Base-by-base conservation (phyloP, 1,140 invertebrate species). In the Nebria ingens region DNA sequence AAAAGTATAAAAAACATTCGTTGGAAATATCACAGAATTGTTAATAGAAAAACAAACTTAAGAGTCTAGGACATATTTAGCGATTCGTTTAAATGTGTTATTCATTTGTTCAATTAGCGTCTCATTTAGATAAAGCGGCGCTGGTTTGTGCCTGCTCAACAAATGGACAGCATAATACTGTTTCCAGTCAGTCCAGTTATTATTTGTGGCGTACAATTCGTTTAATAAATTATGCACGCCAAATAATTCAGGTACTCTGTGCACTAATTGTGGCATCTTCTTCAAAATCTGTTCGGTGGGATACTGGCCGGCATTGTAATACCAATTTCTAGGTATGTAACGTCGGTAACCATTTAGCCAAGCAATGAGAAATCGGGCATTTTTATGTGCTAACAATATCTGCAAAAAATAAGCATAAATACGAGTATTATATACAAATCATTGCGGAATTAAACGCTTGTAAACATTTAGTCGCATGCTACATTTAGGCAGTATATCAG, bases 251-350 rank as follows among this genome's bases (percentile, higher is more conserved):
- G 59, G 56, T 9, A 67, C 63, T 23, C 65, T 54, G 51, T 68
- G 65, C 2, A 64, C 58, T n/a, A 68, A 49, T 21, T 61, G 19
- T 9, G 65, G 65, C 19, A 40, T 11, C 17, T 56, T 53, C 19
- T 58, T 21, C 4, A 68, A 58, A 20, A 68, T 63, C n/a, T 58
- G 54, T 42, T 62, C 57, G 0, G 66, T 68, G 2, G 66, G 67
- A 20, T 54, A 56, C 45, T 66, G 57, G 13, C 68, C 68, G 2
- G 64, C 68, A 61, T 70, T 70, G 51, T 66, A 69, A 53, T 70
- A 70, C 65, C 67, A 70, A 19, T 54, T 40, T 21, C 56, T 49
- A 3, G 65, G 61, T 13, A 59, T 59, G 57, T 69, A 69, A 9
- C 50, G 22, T 40, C 55, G 55, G 42, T 71, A 72, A 17, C 66